Percentiles rank a stretch among this genome's conserved stretches.
Conservation (phyloP, 2,888 invertebrate species). For the Eristalinus aeneus region DNA sequence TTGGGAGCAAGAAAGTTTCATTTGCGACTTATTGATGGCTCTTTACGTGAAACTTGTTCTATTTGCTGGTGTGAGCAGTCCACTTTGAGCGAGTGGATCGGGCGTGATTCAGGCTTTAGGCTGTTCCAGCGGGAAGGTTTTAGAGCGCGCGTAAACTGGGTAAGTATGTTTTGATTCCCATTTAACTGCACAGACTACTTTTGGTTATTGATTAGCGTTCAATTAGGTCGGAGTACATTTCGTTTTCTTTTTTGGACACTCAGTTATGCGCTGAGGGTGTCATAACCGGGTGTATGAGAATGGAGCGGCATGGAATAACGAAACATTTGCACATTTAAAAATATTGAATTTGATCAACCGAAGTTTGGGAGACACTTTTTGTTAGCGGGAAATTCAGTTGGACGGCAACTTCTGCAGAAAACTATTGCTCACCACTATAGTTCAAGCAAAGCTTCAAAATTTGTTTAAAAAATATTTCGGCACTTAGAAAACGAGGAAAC, state of each 20-base stretch:
- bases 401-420: too few relatives aligned
- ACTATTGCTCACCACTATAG: too few relatives aligned
- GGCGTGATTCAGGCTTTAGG: conserved; percentile 8
- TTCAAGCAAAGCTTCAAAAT: too few relatives aligned
- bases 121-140: not conserved
- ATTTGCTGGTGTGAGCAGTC: not conserved
- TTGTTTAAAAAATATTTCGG: too few relatives aligned
- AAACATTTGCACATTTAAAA: too few relatives aligned
- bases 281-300: too few relatives aligned
- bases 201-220: not conserved
- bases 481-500: too few relatives aligned
- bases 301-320: too few relatives aligned
- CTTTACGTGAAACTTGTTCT: conserved; percentile 35
- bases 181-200: not conserved
- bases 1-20: conserved; percentile 63
- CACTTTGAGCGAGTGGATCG: conserved; percentile 1
- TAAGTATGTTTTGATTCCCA: not conserved
- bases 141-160: not conserved
- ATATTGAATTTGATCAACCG: too few relatives aligned
- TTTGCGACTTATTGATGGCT: conserved; percentile 39
- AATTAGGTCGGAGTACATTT: not conserved
- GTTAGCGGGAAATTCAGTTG: too few relatives aligned
- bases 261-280: not conserved
- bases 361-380: too few relatives aligned
- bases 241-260: not conserved